Evolutionary conservation across 2,797 vertebrate genomes (phyloP).

Genomic region (Hirundo rustica): DNA sequence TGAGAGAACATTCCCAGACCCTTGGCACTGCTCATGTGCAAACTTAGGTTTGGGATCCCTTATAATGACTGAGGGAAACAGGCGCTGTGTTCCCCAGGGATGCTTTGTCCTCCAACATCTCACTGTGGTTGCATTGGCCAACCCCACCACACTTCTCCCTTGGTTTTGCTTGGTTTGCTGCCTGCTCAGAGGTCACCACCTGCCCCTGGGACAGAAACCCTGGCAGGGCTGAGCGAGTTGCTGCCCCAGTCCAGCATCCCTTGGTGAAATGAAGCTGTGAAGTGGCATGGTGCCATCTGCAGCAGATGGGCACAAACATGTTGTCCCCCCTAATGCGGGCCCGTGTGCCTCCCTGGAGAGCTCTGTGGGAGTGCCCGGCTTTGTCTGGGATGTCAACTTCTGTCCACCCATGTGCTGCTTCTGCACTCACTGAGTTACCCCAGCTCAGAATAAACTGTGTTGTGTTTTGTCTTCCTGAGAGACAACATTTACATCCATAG

Average conservation of each 20-base stretch:
- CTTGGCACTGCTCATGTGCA: background rate
- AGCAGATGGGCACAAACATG: background rate
- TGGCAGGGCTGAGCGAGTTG: background rate
- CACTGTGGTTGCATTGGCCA: background rate
- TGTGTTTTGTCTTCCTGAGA: background rate
- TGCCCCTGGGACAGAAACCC: background rate
- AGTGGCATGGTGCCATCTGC: background rate
- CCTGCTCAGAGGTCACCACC: background rate
- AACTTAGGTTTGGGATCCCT: background rate
- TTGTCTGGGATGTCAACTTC: background rate
- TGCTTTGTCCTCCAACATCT: background rate
- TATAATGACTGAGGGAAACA: background rate
- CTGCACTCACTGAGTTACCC: background rate
- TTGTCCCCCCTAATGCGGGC: background rate
- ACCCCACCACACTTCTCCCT: background rate
- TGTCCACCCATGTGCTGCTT: background rate
- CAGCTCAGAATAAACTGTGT: background rate
- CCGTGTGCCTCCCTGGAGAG: background rate
- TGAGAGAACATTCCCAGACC: background rate
- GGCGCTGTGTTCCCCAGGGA: background rate
- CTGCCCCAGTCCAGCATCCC: background rate
- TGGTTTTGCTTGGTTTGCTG: background rate
- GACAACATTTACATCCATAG: background rate
- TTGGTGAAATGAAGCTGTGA: background rate
- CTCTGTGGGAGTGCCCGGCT: background rate